These are phyloP conservation scores for Caenorhabditis drosophilae DNA, from an alignment of 2,888 invertebrate species.

Conservation along the genomic window DNA sequence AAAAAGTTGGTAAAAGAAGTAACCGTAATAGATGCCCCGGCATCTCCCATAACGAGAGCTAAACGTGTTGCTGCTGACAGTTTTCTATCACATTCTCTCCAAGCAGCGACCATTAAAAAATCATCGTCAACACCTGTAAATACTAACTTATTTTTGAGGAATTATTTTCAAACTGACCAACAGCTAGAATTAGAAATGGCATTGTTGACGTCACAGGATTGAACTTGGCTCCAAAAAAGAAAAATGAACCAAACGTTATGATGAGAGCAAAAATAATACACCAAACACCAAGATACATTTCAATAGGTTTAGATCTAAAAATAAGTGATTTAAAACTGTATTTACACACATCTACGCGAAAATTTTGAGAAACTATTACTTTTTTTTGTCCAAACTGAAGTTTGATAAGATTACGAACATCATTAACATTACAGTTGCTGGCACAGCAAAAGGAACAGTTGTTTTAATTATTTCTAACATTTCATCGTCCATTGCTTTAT, in stretches of 20 bases:
- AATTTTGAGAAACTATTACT: conserved; percentile 4
- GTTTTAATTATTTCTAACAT: conserved; percentile 66
- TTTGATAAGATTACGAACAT: conserved; percentile 65
- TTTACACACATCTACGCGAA: not conserved
- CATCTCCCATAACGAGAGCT: conserved; percentile 67
- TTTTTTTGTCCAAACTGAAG: conserved; percentile 44
- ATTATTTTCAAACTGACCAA: conserved; percentile 49
- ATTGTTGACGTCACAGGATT: conserved; percentile 68
- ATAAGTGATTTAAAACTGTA: not conserved
- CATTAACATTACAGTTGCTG: conserved; percentile 64
- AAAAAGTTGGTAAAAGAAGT: conserved; percentile 69
- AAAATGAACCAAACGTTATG: conserved; percentile 65
- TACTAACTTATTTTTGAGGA: conserved; percentile 1
- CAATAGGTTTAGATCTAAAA: conserved; percentile 64
- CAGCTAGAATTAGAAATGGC: conserved; percentile 66
- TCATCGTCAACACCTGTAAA: conserved; percentile 66
- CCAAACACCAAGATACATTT: conserved; percentile 67
- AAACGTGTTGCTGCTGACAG: conserved; percentile 38
- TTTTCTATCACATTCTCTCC: conserved; percentile 63
- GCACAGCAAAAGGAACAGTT: conserved; percentile 66
- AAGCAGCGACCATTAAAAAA: conserved; percentile 67
- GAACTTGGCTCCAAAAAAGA: conserved; percentile 63
- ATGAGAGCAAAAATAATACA: conserved; percentile 63
- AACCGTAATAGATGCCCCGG: conserved; percentile 67
- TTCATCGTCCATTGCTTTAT: conserved; percentile 69